phyloP scores from a whole-genome alignment of 2,888 invertebrate species.

The Thecophora atra region DNA sequence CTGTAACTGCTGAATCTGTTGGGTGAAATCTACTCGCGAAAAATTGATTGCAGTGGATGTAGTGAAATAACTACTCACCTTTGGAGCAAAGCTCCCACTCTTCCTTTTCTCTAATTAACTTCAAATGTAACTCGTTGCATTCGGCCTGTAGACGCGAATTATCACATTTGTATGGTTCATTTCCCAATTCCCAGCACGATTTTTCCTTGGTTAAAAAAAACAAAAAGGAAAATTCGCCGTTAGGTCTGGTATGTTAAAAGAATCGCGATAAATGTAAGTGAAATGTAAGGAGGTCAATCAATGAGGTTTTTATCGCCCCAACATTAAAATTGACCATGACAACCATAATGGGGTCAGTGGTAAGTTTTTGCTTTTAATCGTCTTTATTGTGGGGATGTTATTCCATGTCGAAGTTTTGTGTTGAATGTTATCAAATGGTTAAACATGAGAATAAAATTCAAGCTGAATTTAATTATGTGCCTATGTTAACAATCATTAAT shows the following conservation, averaged over 20 bases:
- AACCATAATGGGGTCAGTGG: slow-evolving; percentile 25
- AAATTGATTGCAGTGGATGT: slow-evolving; percentile 16
- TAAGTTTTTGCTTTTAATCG: slow-evolving; percentile 9
- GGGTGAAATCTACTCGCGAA: slow-evolving; percentile 67
- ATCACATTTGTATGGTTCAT: slow-evolving; percentile 83
- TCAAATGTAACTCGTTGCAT: slow-evolving; percentile 77
- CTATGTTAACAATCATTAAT: too few relatives aligned
- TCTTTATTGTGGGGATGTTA: neutral
- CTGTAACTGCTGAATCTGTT: slow-evolving; percentile 68
- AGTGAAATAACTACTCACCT: slow-evolving; percentile 53
- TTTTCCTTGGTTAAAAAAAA: slow-evolving; percentile 69
- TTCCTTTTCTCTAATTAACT: slow-evolving; percentile 74
- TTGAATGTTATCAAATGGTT: too few relatives aligned
- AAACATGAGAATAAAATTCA: too few relatives aligned
- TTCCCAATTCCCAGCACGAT: slow-evolving; percentile 74
- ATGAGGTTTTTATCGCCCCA: neutral
- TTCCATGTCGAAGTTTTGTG: neutral
- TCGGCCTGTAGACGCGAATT: slow-evolving; percentile 80
- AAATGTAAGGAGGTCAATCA: neutral
- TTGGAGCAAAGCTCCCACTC: slow-evolving; percentile 70
- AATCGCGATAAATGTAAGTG: neutral
- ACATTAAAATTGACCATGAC: slow-evolving; percentile 34
- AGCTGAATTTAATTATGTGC: too few relatives aligned
- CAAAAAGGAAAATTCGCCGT: neutral
- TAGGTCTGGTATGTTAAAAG: neutral